Conservation (phyloP, 2,797 vertebrate species). For the Monodelphis domestica region DNA sequence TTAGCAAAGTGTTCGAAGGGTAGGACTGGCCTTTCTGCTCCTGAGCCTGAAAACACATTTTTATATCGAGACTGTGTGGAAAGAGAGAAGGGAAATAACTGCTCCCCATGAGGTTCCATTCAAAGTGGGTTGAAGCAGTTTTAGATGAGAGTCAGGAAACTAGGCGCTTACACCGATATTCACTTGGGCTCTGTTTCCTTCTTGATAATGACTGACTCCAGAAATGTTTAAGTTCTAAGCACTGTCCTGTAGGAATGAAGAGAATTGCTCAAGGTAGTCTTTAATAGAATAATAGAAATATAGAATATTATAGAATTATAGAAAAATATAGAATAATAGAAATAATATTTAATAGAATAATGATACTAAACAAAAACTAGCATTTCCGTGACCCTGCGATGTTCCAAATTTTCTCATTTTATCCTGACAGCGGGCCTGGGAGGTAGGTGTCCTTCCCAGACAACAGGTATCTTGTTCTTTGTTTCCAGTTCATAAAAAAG, state of each 20-base stretch:
- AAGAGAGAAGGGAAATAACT: neutral
- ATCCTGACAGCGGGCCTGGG: neutral
- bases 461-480: neutral
- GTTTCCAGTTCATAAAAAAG: neutral
- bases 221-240: neutral
- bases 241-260: neutral
- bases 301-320: no score
- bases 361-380: neutral
- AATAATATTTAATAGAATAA: no score
- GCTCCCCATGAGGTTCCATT: neutral
- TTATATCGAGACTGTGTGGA: neutral
- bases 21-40: neutral
- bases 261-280: neutral
- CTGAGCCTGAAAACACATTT: neutral
- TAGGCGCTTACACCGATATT: neutral
- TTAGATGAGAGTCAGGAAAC: neutral
- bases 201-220: neutral
- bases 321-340: no score
- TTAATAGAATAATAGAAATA: neutral
- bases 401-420: neutral
- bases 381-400: neutral
- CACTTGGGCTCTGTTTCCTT: neutral
- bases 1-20: neutral
- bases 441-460: neutral
- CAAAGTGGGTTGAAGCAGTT: neutral